phyloP scores from a whole-genome alignment of 2,888 invertebrate genomes.

The Trichacis sp. region DNA sequence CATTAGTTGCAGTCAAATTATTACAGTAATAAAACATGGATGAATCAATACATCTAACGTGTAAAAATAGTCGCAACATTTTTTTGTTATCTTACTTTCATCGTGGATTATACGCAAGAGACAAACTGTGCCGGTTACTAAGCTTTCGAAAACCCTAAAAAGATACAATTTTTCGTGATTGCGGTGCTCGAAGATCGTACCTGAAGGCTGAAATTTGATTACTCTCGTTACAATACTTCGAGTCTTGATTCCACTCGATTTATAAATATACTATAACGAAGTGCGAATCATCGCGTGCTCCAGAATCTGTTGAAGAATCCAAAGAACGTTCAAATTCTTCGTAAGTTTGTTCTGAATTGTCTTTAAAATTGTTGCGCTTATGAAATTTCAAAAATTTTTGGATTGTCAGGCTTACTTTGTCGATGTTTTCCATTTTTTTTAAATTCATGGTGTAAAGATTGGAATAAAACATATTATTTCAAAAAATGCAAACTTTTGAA shows the following conservation, averaged over 20 bases:
- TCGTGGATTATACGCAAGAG: neutral
- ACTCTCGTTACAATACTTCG: slow-evolving; percentile 9
- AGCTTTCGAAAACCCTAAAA: slow-evolving; percentile 5
- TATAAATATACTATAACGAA: slow-evolving; percentile 15
- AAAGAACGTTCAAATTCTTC: neutral
- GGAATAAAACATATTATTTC: too few species aligned
- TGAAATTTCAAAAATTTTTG: too few species aligned
- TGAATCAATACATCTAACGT: slow-evolving; percentile 44
- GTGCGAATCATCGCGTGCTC: neutral
- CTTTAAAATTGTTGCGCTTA: too few species aligned
- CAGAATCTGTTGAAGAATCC: slow-evolving; percentile 10
- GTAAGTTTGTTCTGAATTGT: too few species aligned
- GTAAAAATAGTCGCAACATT: slow-evolving; percentile 37
- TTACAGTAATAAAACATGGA: neutral
- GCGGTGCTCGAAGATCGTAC: slow-evolving; percentile 10
- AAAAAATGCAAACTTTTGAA: too few species aligned
- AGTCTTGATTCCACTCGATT: slow-evolving; percentile 17
- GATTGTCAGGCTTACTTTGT: too few species aligned
- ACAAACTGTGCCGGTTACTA: slow-evolving; percentile 12
- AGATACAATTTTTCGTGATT: slow-evolving; percentile 10
- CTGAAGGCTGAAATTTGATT: slow-evolving; percentile 25
- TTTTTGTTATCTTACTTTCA: slow-evolving; percentile 23
- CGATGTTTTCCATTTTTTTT: too few species aligned
- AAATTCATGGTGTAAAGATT: too few species aligned
- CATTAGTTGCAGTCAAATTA: neutral